Evolutionary conservation across 1,140 invertebrate species (phyloP), one percentile per base, ranked within the genome.

Genomic region (Drosophila ambigua): DNA sequence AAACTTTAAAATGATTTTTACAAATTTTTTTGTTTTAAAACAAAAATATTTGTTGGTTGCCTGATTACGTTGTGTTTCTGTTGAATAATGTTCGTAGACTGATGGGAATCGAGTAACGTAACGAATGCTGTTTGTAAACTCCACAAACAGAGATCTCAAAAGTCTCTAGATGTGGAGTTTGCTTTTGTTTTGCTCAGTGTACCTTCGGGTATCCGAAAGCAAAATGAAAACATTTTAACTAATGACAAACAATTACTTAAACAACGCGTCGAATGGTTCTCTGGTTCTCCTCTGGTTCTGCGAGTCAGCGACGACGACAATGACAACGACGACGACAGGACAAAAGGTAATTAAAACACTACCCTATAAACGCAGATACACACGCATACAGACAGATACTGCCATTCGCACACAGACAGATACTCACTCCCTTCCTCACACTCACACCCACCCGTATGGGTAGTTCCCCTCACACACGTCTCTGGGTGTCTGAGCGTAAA

Each of bases 211-310:
- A 5, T 11, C 62, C 45, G 48, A 52, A 63, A 59, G 66, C 74
- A 79, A 88, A 87, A 87, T 87, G 75, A 87, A 87, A 87, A 87
- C 82, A 87, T 87, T 87, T 87, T 87, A 87, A 87, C 82, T 87
- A 87, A 87, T 87, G 82, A 88, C 82, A 87, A 88, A 83, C 82
- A 87, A 87, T 87, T 88, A 87, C 82, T 87, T 79, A 82, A 87
- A 88, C 79, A 87, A 75, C 79, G 64, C 77, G 78, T 77, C 77
- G 80, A 83, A 83, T 62, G 72, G 28, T n/a, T n/a, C n/a, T n/a
- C n/a, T 13, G 11, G 35, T 39, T 11, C 31, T 35, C 35, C 31
- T 35, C 35, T 7, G 26, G 26, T 7, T 28, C 26, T 20, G 23
- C 23, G 23, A 24, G 23, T 24, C 23, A 2, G 4, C 60, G 24